Evolutionary conservation across 35 echinoderm and acorn worm genomes (phyloP).

Genomic region (Holothuria glaberrima): DNA sequence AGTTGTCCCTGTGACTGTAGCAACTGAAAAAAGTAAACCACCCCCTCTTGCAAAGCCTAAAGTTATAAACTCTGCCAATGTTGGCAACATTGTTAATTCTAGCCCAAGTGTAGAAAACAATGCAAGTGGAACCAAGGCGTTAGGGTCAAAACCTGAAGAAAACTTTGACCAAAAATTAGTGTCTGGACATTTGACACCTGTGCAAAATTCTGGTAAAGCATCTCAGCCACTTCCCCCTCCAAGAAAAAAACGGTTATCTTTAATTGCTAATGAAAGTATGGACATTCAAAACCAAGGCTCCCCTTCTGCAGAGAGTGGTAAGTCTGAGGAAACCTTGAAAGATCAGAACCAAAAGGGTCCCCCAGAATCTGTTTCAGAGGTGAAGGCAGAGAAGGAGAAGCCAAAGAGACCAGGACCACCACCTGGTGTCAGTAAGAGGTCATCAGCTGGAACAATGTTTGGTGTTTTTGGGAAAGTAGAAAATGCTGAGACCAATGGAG

Average conservation of each 20-base stretch:
- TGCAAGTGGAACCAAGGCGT: too few species aligned
- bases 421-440: background rate
- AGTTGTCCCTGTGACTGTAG: too few species aligned
- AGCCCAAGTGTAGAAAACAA: too few species aligned
- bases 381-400: background rate
- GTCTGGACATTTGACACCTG: background rate
- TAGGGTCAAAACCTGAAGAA: background rate
- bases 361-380: too few species aligned
- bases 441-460: conserved; percentile 17
- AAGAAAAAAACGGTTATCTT: conserved; percentile 4
- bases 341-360: background rate
- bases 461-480: background rate
- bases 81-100: too few species aligned
- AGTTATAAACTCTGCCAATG: too few species aligned
- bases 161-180: background rate
- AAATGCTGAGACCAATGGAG: background rate
- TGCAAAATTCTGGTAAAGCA: background rate
- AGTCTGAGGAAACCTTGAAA: background rate
- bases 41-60: too few species aligned
- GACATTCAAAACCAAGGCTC: background rate
- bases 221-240: conserved; percentile 33
- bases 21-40: too few species aligned
- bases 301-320: background rate
- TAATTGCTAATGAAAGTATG: background rate
- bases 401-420: background rate